These are phyloP conservation scores for Pandemis corylana DNA, from an alignment of 2,888 invertebrate species.

Conservation along the genomic window DNA sequence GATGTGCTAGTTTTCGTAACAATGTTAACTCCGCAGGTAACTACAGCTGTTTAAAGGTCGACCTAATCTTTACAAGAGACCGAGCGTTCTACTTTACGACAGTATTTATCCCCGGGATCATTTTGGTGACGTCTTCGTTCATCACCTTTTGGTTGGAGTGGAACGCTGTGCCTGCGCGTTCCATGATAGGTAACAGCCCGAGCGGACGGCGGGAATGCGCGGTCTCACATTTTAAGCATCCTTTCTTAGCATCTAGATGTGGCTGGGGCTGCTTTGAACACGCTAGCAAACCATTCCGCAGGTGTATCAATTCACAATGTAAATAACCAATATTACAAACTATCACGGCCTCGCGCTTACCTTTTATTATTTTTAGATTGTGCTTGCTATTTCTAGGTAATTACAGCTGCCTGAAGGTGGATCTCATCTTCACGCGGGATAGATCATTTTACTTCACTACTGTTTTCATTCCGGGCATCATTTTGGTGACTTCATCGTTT, in stretches of 20 bases:
- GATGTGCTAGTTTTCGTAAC: constrained; percentile 54
- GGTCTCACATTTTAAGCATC: constrained; percentile 55
- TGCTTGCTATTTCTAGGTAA: constrained; percentile 90
- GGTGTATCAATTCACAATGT: constrained; percentile 62
- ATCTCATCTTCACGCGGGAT: constrained; percentile 97
- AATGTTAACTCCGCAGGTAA: constrained; percentile 88
- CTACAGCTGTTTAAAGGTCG: constrained; percentile 95
- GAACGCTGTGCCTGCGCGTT: constrained; percentile 95
- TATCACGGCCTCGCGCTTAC: constrained; percentile 42
- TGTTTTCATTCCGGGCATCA: constrained; percentile 98
- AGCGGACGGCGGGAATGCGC: constrained; percentile 55
- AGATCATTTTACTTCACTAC: constrained; percentile 98
- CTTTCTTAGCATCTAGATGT: constrained; percentile 64
- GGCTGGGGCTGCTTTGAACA: constrained; percentile 78
- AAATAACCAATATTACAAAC: constrained; percentile 49
- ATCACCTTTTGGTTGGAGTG: constrained; percentile 97
- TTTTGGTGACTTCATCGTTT: constrained; percentile 98
- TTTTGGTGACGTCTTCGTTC: constrained; percentile 93
- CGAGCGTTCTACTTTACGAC: constrained; percentile 96
- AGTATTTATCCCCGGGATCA: constrained; percentile 95
- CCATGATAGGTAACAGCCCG: constrained; percentile 91
- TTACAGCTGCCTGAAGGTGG: constrained; percentile 98
- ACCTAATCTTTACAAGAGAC: constrained; percentile 94
- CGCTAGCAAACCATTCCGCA: constrained; percentile 69
- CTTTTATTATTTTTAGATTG: constrained; percentile 67